Evolutionary conservation across 2,797 vertebrate species (phyloP), one percentile per base, ranked within the genome.

Genomic region (Allobates femoralis): DNA sequence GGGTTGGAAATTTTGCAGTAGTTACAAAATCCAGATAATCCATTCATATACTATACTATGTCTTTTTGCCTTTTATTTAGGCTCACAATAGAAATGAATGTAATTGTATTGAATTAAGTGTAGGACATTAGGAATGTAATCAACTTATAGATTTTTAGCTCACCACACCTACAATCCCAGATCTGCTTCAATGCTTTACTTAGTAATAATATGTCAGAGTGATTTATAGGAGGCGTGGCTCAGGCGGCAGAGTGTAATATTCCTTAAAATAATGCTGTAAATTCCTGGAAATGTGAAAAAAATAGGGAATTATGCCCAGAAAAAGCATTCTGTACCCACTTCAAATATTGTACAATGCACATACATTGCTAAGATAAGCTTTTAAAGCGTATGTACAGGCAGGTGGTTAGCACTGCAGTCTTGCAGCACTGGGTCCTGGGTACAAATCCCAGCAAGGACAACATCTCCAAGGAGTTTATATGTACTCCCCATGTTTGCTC

Each of bases 171-270:
- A 50, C 51, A 41, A 55, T 50, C 69, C 41, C 4, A 4, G 58
- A 41, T 41, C 46, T 37, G 60, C 26, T 81, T 30, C 28, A 30
- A 37, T 86, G n/a, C 60, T 46, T 79, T 58, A 86, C 85, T 53
- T 51, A 23, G 76, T 85, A 86, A 74, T 86, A 73, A 51, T 62
- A 80, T 81, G 85, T 86, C 79, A 86, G 12, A 81, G 26, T 86
- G 79, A 86, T 81, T 85, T 79, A 85, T 85, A 79, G 76, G 62
- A 69, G 83, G 84, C 14, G 74, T 26, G 62, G 83, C 64, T 34
- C 28, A 6, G 14, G 26, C 16, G 3, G 37, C n/a, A 5, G 14
- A 30, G 15, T 19, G 19, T 16, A 81, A 67, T n/a, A 51, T 66
- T 71, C 66, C 79, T 12, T 67, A 81, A 53, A 80, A 80, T 28